phyloP scores from a whole-genome alignment of 2,797 vertebrate species.

The Enteromius thamalakanensis region DNA sequence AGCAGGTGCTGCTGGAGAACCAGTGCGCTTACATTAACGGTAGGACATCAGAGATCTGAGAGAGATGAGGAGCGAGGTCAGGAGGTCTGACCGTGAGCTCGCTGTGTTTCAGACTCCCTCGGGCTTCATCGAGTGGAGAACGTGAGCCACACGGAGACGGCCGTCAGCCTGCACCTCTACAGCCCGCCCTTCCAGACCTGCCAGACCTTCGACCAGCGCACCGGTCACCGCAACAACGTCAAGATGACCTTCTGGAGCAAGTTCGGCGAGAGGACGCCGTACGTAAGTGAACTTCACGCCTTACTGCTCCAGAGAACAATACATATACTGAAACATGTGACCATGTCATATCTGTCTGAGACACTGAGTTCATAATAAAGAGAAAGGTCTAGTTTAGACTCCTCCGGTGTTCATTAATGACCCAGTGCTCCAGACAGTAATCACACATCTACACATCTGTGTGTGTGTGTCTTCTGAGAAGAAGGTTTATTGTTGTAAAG shows the following conservation, averaged over 20 bases:
- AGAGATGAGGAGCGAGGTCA: too few relatives aligned
- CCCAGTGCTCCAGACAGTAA: too few relatives aligned
- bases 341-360: too few relatives aligned
- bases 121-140: slow-evolving; percentile 98
- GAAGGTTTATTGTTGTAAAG: too few relatives aligned
- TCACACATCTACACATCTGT: too few relatives aligned
- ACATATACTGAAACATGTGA: too few relatives aligned
- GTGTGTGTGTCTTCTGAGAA: too few relatives aligned
- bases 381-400: too few relatives aligned
- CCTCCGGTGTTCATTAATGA: too few relatives aligned
- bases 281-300: slow-evolving; percentile 71
- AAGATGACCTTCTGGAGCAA: slow-evolving; percentile 97
- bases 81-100: too few relatives aligned
- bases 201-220: slow-evolving; percentile 94
- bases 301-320: too few relatives aligned
- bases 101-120: slow-evolving; percentile 81
- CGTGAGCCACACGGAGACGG: slow-evolving; percentile 91
- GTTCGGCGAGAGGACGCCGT: slow-evolving; percentile 85
- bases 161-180: slow-evolving; percentile 93
- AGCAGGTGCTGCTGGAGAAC: slow-evolving; percentile 88
- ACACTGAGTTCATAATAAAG: too few relatives aligned
- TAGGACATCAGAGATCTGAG: slow-evolving; percentile 67
- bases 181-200: slow-evolving; percentile 91
- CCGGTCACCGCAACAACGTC: slow-evolving; percentile 90
- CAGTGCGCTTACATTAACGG: slow-evolving; percentile 95